Percentiles rank a stretch among this genome's conserved stretches.
phyloP scores from a whole-genome alignment of 2,113 vertebrate genomes.

The Syngnathus typhle region DNA sequence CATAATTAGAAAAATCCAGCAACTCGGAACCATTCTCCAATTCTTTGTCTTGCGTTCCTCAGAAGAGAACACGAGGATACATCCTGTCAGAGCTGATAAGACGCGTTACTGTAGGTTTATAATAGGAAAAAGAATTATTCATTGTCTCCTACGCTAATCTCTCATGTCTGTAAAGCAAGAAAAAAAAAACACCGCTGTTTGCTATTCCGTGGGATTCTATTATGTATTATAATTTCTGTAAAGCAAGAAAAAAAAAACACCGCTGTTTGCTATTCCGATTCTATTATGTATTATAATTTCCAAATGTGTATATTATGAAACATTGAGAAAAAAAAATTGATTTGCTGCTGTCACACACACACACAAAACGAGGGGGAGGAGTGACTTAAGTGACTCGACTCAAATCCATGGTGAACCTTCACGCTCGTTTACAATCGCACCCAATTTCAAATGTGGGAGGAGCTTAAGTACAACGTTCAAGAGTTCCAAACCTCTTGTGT shows the following conservation, averaged over 20 bases:
- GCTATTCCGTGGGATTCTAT: constrained; percentile 36
- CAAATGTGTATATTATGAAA: constrained; percentile 19
- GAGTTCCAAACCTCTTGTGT: not conserved
- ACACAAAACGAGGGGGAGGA: not conserved
- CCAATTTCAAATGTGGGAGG: not conserved
- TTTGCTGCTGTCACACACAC: constrained; percentile 5
- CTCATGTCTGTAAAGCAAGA: constrained; percentile 27
- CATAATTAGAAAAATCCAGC: constrained; percentile 14
- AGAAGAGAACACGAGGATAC: constrained; percentile 43
- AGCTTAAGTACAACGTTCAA: not conserved
- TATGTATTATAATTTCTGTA: constrained; percentile 41
- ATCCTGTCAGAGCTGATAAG: constrained; percentile 51
- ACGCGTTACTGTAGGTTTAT: constrained; percentile 36
- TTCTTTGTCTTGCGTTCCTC: constrained; percentile 9
- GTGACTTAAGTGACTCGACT: not conserved
- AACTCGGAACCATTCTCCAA: constrained; percentile 14
- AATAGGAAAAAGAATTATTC: constrained; percentile 41
- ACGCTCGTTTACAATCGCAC: not conserved
- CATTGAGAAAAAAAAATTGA: not conserved
- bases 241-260: not conserved
- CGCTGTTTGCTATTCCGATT: constrained; percentile 34
- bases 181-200: constrained; percentile 15
- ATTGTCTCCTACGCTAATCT: constrained; percentile 57
- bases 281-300: constrained; percentile 43
- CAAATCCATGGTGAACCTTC: not conserved